Conservation (phyloP, 2,113 vertebrate genomes). For the Archilochus colubris region DNA sequence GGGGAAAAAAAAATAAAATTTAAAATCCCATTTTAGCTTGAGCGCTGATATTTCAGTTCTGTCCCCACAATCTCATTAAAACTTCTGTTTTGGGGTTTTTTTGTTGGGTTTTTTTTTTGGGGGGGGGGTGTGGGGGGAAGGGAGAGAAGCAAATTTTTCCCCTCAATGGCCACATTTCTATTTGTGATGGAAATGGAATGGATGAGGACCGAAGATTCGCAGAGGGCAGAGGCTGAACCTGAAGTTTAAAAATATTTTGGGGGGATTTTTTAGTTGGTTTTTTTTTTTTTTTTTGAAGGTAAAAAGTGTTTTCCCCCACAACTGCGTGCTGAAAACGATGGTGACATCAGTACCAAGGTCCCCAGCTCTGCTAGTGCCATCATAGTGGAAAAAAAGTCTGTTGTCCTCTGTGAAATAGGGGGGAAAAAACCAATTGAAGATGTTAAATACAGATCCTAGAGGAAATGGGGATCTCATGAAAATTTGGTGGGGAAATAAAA, state of each 20-base stretch:
- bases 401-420: not conserved
- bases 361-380: not conserved
- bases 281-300: not conserved
- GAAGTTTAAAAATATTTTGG: not conserved
- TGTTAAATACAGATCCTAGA: not conserved
- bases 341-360: accelerated
- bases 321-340: accelerated
- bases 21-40: constrained; percentile 17
- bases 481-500: not conserved
- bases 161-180: not conserved
- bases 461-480: not conserved
- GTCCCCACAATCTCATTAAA: constrained; percentile 47
- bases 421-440: not conserved
- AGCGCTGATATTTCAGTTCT: constrained; percentile 10
- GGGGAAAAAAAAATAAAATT: not conserved
- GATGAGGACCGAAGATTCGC: not conserved
- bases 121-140: no score
- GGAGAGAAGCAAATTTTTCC: not conserved
- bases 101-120: not conserved
- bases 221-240: not conserved
- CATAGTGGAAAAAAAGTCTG: not conserved
- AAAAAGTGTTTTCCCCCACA: not conserved
- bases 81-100: not conserved
- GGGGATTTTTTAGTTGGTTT: not conserved
- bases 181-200: not conserved